Percentiles rank a stretch among this genome's conserved stretches.
Evolutionary conservation across 2,797 vertebrate genomes (phyloP).

Genomic region (Anguilla pacifica): DNA sequence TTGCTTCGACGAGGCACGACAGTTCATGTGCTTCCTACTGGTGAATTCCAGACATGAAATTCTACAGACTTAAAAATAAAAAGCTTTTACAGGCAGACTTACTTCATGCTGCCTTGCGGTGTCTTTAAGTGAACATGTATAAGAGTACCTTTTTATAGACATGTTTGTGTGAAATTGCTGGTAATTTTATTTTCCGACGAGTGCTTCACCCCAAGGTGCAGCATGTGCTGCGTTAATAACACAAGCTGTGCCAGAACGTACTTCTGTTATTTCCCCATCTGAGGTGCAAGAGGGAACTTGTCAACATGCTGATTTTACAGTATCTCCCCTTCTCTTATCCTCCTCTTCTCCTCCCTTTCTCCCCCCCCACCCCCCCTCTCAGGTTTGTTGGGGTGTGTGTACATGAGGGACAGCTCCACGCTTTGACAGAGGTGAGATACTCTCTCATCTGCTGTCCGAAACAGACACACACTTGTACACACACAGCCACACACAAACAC

Average conservation of each 20-base stretch:
- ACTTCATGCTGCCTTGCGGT: background rate
- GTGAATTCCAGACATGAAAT: background rate
- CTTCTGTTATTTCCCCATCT: background rate
- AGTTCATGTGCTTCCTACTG: background rate
- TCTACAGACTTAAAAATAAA: background rate
- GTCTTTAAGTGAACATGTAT: background rate
- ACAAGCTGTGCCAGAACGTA: background rate
- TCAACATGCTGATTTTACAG: background rate
- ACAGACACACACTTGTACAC: background rate
- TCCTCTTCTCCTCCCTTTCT: background rate
- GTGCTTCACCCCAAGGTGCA: background rate
- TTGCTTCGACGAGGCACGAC: no score
- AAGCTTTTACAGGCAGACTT: background rate
- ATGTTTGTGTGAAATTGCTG: background rate
- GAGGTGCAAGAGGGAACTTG: background rate
- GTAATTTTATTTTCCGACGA: background rate
- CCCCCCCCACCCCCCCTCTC: conserved; percentile 28
- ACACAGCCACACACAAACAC: background rate
- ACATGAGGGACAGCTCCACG: conserved; percentile 95
- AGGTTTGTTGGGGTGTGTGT: conserved; percentile 98
- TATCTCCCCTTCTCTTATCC: background rate
- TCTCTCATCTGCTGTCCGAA: background rate
- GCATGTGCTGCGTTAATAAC: background rate
- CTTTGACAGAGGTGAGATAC: conserved; percentile 88
- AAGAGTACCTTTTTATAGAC: background rate